These are phyloP conservation scores for Enteromius fasciolatus DNA, from an alignment of 2,797 vertebrate genomes.

Conservation along the genomic window DNA sequence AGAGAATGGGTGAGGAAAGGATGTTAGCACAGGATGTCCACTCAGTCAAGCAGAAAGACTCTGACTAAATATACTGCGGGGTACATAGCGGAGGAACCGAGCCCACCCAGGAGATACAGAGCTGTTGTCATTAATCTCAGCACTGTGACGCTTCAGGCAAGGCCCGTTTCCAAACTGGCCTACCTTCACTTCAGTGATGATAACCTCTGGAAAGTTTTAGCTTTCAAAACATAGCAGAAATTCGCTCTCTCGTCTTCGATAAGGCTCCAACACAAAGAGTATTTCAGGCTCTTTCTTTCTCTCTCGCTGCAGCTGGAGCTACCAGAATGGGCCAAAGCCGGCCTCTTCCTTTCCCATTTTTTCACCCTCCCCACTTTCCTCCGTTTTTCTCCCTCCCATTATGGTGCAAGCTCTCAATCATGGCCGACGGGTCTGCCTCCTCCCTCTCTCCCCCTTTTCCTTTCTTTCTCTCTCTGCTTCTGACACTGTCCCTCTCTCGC, in stretches of 20 bases:
- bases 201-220: constrained; percentile 77
- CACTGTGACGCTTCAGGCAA: constrained; percentile 32
- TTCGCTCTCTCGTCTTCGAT: constrained; percentile 72
- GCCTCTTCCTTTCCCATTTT: constrained; percentile 69
- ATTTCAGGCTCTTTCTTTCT: constrained; percentile 59
- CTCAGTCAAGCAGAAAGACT: constrained; percentile 66
- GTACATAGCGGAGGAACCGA: constrained; percentile 63
- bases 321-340: constrained; percentile 85
- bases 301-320: constrained; percentile 80
- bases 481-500: constrained; percentile 26
- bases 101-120: constrained; percentile 74
- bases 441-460: constrained; percentile 32
- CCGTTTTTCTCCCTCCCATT: constrained; percentile 41
- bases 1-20: constrained; percentile 48
- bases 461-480: constrained; percentile 37
- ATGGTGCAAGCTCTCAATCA: constrained; percentile 31
- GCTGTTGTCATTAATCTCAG: constrained; percentile 49
- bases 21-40: constrained; percentile 72
- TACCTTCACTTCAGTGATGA: constrained; percentile 69
- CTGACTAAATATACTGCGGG: constrained; percentile 69
- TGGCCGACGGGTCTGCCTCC: constrained; percentile 15
- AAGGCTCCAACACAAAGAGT: constrained; percentile 76
- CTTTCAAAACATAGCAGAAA: constrained; percentile 76
- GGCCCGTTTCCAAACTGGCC: constrained; percentile 40
- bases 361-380: constrained; percentile 54